phyloP scores from a whole-genome alignment of 2,797 vertebrate species.

The Cuculus canorus region DNA sequence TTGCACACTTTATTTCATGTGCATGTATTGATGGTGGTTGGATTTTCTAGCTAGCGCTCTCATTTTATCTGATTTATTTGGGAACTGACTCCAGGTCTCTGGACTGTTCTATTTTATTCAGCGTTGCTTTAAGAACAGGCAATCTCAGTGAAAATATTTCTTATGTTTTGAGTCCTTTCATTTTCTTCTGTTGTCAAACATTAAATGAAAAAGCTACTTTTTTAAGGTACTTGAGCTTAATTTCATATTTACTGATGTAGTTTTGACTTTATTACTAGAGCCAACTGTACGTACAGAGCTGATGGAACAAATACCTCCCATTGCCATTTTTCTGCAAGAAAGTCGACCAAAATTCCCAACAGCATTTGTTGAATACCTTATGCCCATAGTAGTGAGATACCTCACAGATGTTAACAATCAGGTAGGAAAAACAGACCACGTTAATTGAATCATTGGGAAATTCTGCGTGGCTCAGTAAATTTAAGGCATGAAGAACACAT shows the following conservation, averaged over 20 bases:
- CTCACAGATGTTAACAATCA: conserved; percentile 92
- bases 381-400: conserved; percentile 86
- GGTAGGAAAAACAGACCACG: conserved; percentile 68
- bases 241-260: not conserved
- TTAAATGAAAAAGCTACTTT: not conserved
- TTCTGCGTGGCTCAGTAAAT: not conserved
- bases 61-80: not conserved
- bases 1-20: not conserved
- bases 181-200: not conserved
- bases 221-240: not conserved
- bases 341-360: conserved; percentile 86
- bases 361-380: conserved; percentile 87
- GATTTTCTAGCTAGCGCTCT: not conserved
- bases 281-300: conserved; percentile 90
- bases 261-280: conserved; percentile 75
- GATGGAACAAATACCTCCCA: conserved; percentile 91
- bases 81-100: not conserved
- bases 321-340: conserved; percentile 90
- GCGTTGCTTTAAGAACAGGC: not conserved
- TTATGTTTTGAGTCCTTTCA: not conserved
- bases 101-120: not conserved
- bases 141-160: not conserved
- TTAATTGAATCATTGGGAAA: not conserved
- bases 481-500: not conserved
- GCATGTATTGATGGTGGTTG: not conserved